These are phyloP conservation scores for Formica exsecta DNA, from an alignment of 1,140 invertebrate species.

Conservation along the genomic window DNA sequence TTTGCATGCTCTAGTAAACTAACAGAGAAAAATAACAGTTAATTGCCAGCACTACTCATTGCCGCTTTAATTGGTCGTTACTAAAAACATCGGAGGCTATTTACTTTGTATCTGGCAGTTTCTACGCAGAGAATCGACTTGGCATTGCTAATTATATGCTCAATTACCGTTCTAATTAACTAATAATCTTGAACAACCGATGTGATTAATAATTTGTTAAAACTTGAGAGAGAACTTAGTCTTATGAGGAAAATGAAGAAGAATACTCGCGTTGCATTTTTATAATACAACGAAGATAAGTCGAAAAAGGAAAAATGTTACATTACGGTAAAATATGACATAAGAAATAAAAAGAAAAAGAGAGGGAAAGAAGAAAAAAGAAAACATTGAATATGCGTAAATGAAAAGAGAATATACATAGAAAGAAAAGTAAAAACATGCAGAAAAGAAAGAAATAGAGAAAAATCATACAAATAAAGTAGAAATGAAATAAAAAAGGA, in stretches of 20 bases:
- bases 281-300: no score
- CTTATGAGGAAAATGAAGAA: background rate
- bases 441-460: no score
- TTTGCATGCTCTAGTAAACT: background rate
- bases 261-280: no score
- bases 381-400: no score
- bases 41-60: background rate
- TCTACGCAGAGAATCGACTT: background rate
- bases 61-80: constrained; percentile 4
- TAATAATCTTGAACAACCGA: background rate
- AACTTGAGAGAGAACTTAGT: background rate
- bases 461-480: no score
- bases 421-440: no score
- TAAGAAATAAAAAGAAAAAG: no score
- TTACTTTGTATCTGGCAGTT: background rate
- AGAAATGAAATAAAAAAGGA: no score
- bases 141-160: background rate
- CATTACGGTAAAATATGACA: no score
- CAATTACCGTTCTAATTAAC: background rate
- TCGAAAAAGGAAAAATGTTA: no score
- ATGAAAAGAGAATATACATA: no score
- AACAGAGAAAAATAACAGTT: background rate
- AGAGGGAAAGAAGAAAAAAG: no score
- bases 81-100: background rate
- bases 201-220: background rate